Percentiles rank a stretch among this genome's conserved stretches.
These are phyloP conservation scores for Lycia hirtaria DNA, from an alignment of 2,888 invertebrate genomes.

Conservation along the genomic window DNA sequence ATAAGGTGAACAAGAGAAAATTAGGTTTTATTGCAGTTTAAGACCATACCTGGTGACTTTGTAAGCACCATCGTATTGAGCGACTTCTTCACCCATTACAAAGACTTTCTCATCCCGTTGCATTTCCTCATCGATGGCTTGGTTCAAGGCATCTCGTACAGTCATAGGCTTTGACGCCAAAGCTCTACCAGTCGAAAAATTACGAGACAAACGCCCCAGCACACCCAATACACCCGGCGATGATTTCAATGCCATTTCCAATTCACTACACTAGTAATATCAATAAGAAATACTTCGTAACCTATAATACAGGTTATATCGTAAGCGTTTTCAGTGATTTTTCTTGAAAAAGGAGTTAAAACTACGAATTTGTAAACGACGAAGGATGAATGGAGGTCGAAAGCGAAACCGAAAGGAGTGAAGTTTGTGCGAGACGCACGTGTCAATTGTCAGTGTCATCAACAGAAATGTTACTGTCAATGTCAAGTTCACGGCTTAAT, in stretches of 20 bases:
- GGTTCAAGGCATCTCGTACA: slow-evolving; percentile 98
- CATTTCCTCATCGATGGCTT: slow-evolving; percentile 98
- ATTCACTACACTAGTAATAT: slow-evolving; percentile 49
- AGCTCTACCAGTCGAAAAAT: slow-evolving; percentile 73
- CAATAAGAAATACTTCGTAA: slow-evolving; percentile 48
- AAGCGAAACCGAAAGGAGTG: slow-evolving; percentile 44
- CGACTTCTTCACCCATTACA: slow-evolving; percentile 98
- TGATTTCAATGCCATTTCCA: slow-evolving; percentile 81
- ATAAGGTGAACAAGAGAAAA: not conserved
- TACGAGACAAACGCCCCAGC: slow-evolving; percentile 65
- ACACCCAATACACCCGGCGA: slow-evolving; percentile 70
- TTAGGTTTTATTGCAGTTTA: slow-evolving; percentile 39
- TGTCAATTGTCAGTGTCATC: slow-evolving; percentile 27
- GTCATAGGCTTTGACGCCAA: slow-evolving; percentile 89
- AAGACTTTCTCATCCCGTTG: slow-evolving; percentile 96
- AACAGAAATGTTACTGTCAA: slow-evolving; percentile 1
- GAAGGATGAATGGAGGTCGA: slow-evolving; percentile 84
- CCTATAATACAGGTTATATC: slow-evolving; percentile 48
- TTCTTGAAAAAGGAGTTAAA: slow-evolving; percentile 65
- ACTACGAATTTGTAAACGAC: slow-evolving; percentile 51
- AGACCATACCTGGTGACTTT: slow-evolving; percentile 90
- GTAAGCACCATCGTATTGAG: slow-evolving; percentile 99
- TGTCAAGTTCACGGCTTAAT: not conserved
- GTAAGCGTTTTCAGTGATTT: slow-evolving; percentile 46
- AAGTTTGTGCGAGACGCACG: slow-evolving; percentile 38